Evolutionary conservation across 2,113 vertebrate genomes (phyloP).

Genomic region (Apteryx mantelli): DNA sequence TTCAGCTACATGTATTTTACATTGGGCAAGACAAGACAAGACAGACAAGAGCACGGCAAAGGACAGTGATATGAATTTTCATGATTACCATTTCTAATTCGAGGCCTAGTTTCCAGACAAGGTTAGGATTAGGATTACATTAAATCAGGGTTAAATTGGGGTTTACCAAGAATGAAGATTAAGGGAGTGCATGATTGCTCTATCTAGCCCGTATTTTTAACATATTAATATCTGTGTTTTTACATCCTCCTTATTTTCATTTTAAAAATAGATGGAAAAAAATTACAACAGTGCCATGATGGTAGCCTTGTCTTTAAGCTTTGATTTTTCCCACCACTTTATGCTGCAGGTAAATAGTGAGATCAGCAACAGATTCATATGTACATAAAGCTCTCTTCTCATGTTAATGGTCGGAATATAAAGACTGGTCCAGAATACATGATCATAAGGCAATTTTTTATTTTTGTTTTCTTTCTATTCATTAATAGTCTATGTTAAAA

Average conservation of each 20-base stretch:
- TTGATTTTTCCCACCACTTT: not conserved
- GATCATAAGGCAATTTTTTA: not conserved
- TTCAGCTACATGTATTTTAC: not conserved
- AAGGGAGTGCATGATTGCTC: not conserved
- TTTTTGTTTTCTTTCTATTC: not conserved
- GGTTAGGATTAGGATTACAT: slow-evolving; percentile 10
- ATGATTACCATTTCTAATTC: not conserved
- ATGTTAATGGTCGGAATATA: not conserved
- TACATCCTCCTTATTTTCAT: not conserved
- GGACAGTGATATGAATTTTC: not conserved
- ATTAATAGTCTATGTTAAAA: not conserved
- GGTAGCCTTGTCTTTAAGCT: not conserved
- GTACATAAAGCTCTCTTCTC: not conserved
- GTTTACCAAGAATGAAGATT: slow-evolving; percentile 31
- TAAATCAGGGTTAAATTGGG: slow-evolving; percentile 6
- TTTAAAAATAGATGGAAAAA: not conserved
- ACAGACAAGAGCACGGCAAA: not conserved
- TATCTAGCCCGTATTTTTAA: not conserved
- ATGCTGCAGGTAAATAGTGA: not conserved
- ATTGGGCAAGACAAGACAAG: not conserved
- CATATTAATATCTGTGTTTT: not conserved
- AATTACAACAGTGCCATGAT: not conserved
- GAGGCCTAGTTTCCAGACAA: slow-evolving; percentile 26
- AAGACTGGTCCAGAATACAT: not conserved
- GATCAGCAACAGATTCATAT: not conserved